Base-by-base conservation (phyloP, 2,888 invertebrate genomes). In the Odontothrips loti region DNA sequence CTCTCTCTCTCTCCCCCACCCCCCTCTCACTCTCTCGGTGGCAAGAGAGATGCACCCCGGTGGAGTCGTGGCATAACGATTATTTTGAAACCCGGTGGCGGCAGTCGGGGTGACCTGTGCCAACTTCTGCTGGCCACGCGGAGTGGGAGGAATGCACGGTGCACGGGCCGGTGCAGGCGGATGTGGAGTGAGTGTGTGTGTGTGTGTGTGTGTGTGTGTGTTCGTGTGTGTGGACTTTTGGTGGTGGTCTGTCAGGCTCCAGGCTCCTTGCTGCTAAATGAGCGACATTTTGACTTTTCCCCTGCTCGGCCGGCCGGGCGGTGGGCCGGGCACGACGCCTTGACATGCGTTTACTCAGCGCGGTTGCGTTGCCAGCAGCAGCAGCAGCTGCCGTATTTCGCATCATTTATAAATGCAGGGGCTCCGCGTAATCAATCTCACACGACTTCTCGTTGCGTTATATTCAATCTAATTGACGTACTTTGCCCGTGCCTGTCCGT, bases 261-360 rank as follows among this genome's bases (percentile, higher is more conserved):
- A 27, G 68, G 23, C 12, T 23, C 11, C 68, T 12, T 75, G 23
- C 23, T 75, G 68, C 8, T 27, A 27, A 75, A 27, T 75, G 68
- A 75, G 68, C 68, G 68, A 23, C 68, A 75, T 75, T 75, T 75
- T 58, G 58, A 58, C 58, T 58, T 58, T 58, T 20, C 58, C 20
- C 20, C 58, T 15, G 20, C 34, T 2, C 34, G 34, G 34, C 34
- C 34, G 3, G 34, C 34, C 34, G 3, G 34, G 34, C 6, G 34
- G 34, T 43, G 34, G 34, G 34, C 34, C 34, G 34, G 34, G 3
- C 34, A 6, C 34, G 34, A 6, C 34, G 34, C 34, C 6, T 6
- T 43, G 34, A 43, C 34, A 43, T 43, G 34, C 34, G 34, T 43
- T 43, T 43, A 43, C 34, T 43, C 34, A 43, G 34, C 34, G 34